Percentiles rank a stretch among this genome's conserved stretches.
phyloP scores from a whole-genome alignment of 2,888 invertebrate genomes.

The Drosophila affinis region DNA sequence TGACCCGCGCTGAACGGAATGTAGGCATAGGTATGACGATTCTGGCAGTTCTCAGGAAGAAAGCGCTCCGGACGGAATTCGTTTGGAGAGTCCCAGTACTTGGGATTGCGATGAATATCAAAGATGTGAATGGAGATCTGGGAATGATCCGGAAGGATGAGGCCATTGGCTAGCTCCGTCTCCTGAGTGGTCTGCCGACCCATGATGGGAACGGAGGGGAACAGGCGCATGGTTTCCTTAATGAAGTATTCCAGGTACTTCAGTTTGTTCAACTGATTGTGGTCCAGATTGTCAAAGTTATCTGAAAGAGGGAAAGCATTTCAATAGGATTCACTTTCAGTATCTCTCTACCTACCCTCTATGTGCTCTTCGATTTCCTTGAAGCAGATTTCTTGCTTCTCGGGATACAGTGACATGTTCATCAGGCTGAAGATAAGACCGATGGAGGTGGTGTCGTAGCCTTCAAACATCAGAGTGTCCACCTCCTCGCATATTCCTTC shows the following conservation, averaged over 20 bases:
- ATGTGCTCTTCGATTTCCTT: conserved; percentile 67
- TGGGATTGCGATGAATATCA: conserved; percentile 57
- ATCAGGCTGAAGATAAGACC: conserved; percentile 63
- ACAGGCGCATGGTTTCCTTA: conserved; percentile 84
- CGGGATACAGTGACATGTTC: conserved; percentile 61
- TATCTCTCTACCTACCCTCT: conserved; percentile 47
- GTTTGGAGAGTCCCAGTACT: conserved; percentile 54
- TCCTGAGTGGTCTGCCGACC: conserved; percentile 42
- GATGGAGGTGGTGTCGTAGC: conserved; percentile 75
- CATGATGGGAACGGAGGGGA: conserved; percentile 53
- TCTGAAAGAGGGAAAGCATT: conserved; percentile 20
- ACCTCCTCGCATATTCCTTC: conserved; percentile 85
- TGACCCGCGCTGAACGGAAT: conserved; percentile 38
- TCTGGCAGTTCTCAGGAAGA: conserved; percentile 38
- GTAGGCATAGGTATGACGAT: conserved; percentile 43
- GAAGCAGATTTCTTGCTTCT: conserved; percentile 68
- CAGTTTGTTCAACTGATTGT: conserved; percentile 47
- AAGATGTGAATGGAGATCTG: conserved; percentile 53
- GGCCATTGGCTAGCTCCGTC: conserved; percentile 33
- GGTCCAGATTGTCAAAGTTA: conserved; percentile 50
- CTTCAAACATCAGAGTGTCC: conserved; percentile 87
- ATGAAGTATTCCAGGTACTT: conserved; percentile 59
- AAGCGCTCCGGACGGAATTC: conserved; percentile 59
- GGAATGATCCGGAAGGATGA: conserved; percentile 27
- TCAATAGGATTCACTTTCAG: not conserved